These are phyloP conservation scores for Lamprotornis superbus DNA, from an alignment of 2,113 vertebrate species.

Conservation along the genomic window DNA sequence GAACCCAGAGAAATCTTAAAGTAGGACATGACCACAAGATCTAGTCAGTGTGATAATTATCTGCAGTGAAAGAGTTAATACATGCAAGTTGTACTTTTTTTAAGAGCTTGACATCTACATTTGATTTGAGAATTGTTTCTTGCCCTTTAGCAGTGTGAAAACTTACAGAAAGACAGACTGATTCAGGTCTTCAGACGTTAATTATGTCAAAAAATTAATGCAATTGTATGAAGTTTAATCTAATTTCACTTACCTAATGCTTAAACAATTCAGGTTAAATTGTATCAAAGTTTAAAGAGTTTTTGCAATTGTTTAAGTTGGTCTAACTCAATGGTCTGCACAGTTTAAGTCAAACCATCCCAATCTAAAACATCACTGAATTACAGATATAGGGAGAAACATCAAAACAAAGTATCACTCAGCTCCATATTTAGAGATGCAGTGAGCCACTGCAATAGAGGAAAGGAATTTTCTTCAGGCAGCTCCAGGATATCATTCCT, in stretches of 20 bases:
- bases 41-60: not conserved
- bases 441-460: not conserved
- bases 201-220: fast-evolving
- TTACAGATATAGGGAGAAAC: not conserved
- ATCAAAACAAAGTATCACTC: not conserved
- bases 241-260: not conserved
- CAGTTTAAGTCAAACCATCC: not conserved
- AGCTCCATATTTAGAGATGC: not conserved
- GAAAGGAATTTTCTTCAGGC: not conserved
- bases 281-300: not conserved
- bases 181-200: not conserved
- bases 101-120: not conserved
- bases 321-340: not conserved
- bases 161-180: not conserved
- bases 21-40: not conserved
- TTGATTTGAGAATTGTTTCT: not conserved
- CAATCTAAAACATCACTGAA: not conserved
- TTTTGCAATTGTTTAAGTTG: not conserved
- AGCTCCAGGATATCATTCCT: not conserved
- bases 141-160: not conserved
- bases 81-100: not conserved
- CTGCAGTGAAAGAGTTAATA: not conserved
- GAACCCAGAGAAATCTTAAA: not conserved
- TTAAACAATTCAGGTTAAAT: not conserved
- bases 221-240: not conserved